phyloP scores from a whole-genome alignment of 2,888 invertebrate genomes.

The Atethmia centrago region DNA sequence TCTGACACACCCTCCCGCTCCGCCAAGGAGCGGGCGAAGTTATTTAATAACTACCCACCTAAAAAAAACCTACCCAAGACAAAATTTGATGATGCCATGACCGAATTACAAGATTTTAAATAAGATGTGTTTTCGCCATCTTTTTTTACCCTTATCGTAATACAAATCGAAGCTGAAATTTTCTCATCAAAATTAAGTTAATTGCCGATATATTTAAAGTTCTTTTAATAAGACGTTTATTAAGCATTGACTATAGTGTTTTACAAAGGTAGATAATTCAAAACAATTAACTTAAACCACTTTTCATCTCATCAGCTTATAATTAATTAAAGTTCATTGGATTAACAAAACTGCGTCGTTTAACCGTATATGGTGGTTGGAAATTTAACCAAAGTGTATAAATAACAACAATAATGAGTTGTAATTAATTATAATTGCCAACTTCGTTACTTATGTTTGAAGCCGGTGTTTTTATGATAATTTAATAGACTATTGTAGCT shows the following conservation, averaged over 20 bases:
- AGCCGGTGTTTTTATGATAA: neutral
- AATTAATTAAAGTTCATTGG: conserved; percentile 40
- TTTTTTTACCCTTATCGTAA: neutral
- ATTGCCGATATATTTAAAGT: neutral
- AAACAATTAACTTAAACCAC: conserved; percentile 15
- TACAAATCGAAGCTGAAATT: neutral
- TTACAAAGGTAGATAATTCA: neutral
- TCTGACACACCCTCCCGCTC: no score
- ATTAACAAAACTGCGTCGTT: conserved; percentile 36
- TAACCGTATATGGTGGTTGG: conserved; percentile 11
- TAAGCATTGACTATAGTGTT: neutral
- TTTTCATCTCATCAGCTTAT: conserved; percentile 9
- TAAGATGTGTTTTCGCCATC: neutral
- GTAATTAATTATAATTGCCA: conserved; percentile 38
- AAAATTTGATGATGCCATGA: neutral
- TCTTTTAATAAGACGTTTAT: neutral
- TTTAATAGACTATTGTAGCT: neutral
- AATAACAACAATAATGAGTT: conserved; percentile 35
- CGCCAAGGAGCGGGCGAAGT: no score
- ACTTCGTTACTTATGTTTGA: conserved; percentile 2
- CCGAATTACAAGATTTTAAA: neutral
- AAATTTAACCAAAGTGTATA: conserved; percentile 23
- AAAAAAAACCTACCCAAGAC: neutral
- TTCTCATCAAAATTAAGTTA: neutral
- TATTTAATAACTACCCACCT: no score